Base-by-base conservation (phyloP, 2,797 vertebrate genomes). In the Aselliscus stoliczkanus region DNA sequence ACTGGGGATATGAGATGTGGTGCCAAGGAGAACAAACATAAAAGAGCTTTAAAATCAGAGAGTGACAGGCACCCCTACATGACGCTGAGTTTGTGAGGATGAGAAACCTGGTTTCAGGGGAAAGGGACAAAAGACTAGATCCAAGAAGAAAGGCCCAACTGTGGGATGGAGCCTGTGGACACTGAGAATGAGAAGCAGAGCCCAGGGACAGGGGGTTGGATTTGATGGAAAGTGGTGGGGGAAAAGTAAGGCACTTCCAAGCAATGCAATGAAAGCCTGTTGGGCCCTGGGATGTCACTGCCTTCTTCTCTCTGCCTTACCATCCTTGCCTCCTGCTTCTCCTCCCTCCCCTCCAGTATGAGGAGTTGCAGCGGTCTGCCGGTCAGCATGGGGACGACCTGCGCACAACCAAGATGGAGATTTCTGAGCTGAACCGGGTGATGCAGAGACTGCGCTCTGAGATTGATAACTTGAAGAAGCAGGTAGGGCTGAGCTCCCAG, bases 381-480 rank as follows among this genome's bases (percentile, higher is more conserved):
- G 98, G 98, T 52, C 97, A 85, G 75, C 97, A 98, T 0, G 98
- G 99, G n/a, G 98, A 99, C 0, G 98, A 99, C 14, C 98, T 99
- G 86, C 98, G 98, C 5, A 98, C 98, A 0, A 34, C 98, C 39
- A 99, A 95, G 97, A 98, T 98, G 94, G 99, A 99, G 13, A 99
- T 99, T 80, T 97, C 98, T 0, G 98, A 99, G 64, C 34, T 98
- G 77, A 84, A 98, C 86, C 98, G 98, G 2, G 37, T 90, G 76
- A 98, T 99, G 93, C 99, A 99, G 97, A 98, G 96, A 47, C 98
- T 99, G 27, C 98, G 96, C 0, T 97, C 97, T 0, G 99, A 99
- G 54, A 98, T 98, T 73, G 99, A 99, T 0, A 94, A 73, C 25
- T 97, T 99, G 76, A 98, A 95, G 65, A 99, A 98, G 84, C 99